These are phyloP conservation scores for Lasiurus cinereus DNA, from an alignment of 2,113 vertebrate species.

Conservation along the genomic window DNA sequence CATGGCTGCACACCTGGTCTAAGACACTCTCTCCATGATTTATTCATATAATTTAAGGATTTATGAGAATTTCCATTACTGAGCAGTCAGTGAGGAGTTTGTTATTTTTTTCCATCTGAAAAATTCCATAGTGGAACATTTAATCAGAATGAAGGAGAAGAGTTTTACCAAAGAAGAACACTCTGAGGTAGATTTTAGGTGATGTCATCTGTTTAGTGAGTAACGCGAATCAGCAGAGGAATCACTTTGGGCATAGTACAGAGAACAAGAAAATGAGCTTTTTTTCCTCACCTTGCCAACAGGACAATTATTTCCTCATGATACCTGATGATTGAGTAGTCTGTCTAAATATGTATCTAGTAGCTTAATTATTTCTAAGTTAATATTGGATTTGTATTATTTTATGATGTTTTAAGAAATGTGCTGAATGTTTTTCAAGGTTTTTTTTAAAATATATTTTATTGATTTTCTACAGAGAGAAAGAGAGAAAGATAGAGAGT, in stretches of 20 bases:
- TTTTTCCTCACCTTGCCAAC: not conserved
- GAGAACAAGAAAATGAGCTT: conserved; percentile 37
- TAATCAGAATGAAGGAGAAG: conserved; percentile 15
- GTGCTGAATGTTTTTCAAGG: not conserved
- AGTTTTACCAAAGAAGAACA: conserved; percentile 43
- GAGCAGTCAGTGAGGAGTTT: conserved; percentile 19
- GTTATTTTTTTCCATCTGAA: conserved; percentile 3
- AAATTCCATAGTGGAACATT: not conserved
- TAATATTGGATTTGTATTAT: conserved; percentile 49
- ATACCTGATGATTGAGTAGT: not conserved
- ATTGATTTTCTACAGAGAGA: too few relatives aligned
- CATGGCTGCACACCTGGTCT: not conserved
- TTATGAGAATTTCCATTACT: not conserved
- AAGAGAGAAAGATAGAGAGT: too few relatives aligned
- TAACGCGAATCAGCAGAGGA: conserved; percentile 42
- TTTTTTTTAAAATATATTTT: too few relatives aligned
- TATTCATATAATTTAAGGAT: not conserved
- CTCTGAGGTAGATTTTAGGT: not conserved
- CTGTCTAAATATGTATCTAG: not conserved
- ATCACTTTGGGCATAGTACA: not conserved
- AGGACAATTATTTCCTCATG: not conserved
- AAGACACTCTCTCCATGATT: not conserved
- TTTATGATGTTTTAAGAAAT: conserved; percentile 59
- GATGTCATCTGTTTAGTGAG: not conserved
- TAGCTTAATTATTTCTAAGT: conserved; percentile 56